These are phyloP conservation scores for Pseudanteris insignis DNA, from an alignment of 2,888 invertebrate genomes.

Conservation along the genomic window DNA sequence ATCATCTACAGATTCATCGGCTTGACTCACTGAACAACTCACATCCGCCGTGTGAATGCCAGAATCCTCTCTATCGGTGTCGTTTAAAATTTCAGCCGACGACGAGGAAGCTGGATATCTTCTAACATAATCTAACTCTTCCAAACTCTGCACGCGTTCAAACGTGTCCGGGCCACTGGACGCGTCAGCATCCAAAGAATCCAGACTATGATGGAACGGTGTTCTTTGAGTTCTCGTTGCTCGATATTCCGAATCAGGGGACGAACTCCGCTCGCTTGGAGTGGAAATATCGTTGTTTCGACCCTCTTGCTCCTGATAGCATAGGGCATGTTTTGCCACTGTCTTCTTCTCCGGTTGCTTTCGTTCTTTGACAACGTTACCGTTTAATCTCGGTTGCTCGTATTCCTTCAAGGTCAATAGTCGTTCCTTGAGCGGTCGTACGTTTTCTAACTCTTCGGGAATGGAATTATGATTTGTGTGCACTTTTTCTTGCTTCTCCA, in stretches of 20 bases:
- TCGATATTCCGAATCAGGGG: constrained; percentile 62
- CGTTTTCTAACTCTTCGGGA: constrained; percentile 53
- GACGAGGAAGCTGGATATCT: constrained; percentile 70
- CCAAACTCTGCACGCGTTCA: constrained; percentile 74
- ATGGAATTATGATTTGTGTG: constrained; percentile 38
- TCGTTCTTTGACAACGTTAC: constrained; percentile 66
- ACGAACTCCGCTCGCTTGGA: constrained; percentile 62
- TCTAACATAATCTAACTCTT: constrained; percentile 70
- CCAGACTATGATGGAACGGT: constrained; percentile 72
- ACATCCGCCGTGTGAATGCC: constrained; percentile 83
- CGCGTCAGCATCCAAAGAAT: constrained; percentile 73
- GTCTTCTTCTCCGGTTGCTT: constrained; percentile 67
- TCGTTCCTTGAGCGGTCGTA: constrained; percentile 56
- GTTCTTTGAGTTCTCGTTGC: constrained; percentile 52
- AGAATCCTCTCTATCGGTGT: constrained; percentile 80
- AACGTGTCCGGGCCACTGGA: constrained; percentile 68
- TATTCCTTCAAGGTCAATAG: constrained; percentile 58
- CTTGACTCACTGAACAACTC: constrained; percentile 77
- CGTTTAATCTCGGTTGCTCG: constrained; percentile 46
- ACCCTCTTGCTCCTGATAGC: constrained; percentile 53
- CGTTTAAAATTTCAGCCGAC: constrained; percentile 72
- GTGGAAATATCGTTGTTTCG: constrained; percentile 54
- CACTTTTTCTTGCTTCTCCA: constrained; percentile 68
- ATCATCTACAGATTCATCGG: constrained; percentile 76
- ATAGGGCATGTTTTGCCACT: constrained; percentile 53